Conservation (phyloP, 2,113 vertebrate genomes). For the Embiotoca jacksoni region DNA sequence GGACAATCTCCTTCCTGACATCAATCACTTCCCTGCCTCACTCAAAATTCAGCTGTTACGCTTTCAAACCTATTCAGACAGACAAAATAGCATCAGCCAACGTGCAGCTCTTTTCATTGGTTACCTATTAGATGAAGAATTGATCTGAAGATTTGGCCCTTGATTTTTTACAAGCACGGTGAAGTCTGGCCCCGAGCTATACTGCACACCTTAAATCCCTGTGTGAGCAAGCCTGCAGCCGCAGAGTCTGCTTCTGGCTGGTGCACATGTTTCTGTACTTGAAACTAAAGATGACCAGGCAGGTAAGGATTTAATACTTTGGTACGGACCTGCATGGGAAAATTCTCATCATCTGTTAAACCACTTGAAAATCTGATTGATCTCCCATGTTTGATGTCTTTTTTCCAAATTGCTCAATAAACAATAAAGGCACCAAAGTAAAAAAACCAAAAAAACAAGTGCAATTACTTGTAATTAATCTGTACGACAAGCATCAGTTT, state of each 20-base stretch:
- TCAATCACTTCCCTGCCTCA: conserved; percentile 39
- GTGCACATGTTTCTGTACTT: conserved; percentile 24
- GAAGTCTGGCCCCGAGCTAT: conserved; percentile 58
- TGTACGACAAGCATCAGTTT: conserved; percentile 26
- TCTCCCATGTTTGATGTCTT: not conserved
- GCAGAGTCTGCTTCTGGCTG: conserved; percentile 37
- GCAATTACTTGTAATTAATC: conserved; percentile 50
- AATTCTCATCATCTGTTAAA: not conserved
- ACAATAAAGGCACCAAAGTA: conserved; percentile 22
- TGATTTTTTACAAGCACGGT: conserved; percentile 45
- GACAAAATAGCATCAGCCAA: conserved; percentile 50
- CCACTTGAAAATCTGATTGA: not conserved
- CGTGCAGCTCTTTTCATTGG: conserved; percentile 21
- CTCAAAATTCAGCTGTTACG: conserved; percentile 65
- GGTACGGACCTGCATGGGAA: not conserved
- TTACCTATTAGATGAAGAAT: conserved; percentile 46
- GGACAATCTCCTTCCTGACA: conserved; percentile 29
- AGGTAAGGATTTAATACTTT: conserved; percentile 1
- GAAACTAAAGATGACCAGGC: conserved; percentile 43
- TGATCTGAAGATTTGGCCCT: conserved; percentile 51
- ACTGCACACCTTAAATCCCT: conserved; percentile 50
- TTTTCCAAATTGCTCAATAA: not conserved
- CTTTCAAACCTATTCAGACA: conserved; percentile 48
- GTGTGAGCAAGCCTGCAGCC: conserved; percentile 55
- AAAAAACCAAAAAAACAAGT: conserved; percentile 46